These are phyloP conservation scores for Macropis europaea DNA, from an alignment of 2,888 invertebrate genomes.

Conservation along the genomic window DNA sequence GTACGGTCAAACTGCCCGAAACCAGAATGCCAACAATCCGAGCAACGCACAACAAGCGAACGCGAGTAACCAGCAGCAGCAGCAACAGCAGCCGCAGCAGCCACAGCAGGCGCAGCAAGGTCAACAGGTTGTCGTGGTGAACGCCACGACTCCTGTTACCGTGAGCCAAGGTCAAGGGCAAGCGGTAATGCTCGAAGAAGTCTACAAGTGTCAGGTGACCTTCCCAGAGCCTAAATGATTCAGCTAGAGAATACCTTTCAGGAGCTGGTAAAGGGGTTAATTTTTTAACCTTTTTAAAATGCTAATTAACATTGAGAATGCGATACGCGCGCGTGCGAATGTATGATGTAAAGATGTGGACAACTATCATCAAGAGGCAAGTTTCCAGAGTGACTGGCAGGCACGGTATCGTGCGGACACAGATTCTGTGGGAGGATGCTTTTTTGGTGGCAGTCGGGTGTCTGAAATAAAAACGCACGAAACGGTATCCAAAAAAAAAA, in stretches of 20 bases:
- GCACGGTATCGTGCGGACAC: constrained; percentile 37
- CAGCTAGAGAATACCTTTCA: constrained; percentile 66
- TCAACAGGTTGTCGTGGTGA: constrained; percentile 78
- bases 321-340: constrained; percentile 36
- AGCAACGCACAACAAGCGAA: constrained; percentile 81
- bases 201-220: constrained; percentile 79
- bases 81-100: constrained; percentile 76
- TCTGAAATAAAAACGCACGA: constrained; percentile 23
- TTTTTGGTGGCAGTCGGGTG: constrained; percentile 24
- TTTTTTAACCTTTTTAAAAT: constrained; percentile 61
- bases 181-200: constrained; percentile 78
- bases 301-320: constrained; percentile 47
- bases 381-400: constrained; percentile 45
- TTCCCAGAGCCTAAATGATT: constrained; percentile 79
- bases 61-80: constrained; percentile 79
- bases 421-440: constrained; percentile 32
- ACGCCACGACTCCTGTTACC: constrained; percentile 76
- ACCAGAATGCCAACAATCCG: constrained; percentile 80
- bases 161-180: constrained; percentile 78
- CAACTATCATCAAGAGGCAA: constrained; percentile 20
- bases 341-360: constrained; percentile 39
- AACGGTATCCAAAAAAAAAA: constrained; percentile 6
- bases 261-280: constrained; percentile 67
- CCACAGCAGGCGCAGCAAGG: constrained; percentile 73
- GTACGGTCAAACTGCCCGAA: constrained; percentile 85